A percentile compares a stretch with the other conserved stretches of the same genome.
Conservation (phyloP, 1,140 invertebrate genomes). For the Lordiphosa mommai region DNA sequence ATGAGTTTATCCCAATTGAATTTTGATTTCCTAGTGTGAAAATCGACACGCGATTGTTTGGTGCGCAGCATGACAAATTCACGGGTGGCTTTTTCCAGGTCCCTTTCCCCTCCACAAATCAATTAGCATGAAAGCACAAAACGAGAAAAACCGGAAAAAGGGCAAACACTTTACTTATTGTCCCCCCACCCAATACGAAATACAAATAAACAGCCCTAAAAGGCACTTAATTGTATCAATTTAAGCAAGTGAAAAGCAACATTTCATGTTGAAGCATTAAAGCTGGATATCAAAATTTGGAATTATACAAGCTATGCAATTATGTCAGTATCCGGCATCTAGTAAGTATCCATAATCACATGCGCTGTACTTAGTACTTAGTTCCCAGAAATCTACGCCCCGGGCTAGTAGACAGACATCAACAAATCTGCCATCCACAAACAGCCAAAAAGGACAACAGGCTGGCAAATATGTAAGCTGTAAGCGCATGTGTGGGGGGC, state of each 20-base stretch:
- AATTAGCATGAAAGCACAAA: constrained; percentile 41
- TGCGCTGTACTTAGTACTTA: no score
- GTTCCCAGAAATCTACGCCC: constrained; percentile 5
- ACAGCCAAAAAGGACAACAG: constrained; percentile 20
- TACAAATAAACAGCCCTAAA: constrained; percentile 61
- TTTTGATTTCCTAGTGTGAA: constrained; percentile 54
- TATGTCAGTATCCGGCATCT: no score
- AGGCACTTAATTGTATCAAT: constrained; percentile 72
- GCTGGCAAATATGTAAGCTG: constrained; percentile 7
- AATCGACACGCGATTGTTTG: constrained; percentile 32
- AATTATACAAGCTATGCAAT: no score
- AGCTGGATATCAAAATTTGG: no score
- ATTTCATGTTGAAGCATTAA: no score
- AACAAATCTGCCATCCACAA: constrained; percentile 1
- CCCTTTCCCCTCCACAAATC: constrained; percentile 55
- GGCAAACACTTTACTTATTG: no score
- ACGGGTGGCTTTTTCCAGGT: neutral
- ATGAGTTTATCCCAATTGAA: constrained; percentile 46
- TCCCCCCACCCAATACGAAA: no score
- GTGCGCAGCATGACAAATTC: constrained; percentile 27
- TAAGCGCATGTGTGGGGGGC: neutral
- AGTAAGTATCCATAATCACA: no score
- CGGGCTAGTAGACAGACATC: constrained; percentile 5
- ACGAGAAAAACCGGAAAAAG: constrained; percentile 3
- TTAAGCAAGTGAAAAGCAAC: constrained; percentile 35